Conservation (phyloP, 1,140 invertebrate species). For the Brachionus manjavacas region DNA sequence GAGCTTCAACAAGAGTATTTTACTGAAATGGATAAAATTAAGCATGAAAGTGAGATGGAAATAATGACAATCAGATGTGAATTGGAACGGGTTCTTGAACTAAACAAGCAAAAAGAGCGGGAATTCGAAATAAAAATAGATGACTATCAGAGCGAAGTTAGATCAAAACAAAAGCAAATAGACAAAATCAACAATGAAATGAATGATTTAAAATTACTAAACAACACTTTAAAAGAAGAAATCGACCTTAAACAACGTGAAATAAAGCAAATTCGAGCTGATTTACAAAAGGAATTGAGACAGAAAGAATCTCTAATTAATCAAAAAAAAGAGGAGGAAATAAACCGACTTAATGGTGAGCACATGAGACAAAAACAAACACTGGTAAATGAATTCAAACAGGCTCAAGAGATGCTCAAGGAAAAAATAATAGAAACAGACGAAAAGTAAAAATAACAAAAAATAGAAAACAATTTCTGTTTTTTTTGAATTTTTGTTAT, state of each 20-base stretch:
- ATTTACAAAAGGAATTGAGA: constrained; percentile 48
- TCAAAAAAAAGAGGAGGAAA: constrained; percentile 45
- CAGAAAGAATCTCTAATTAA: constrained; percentile 49
- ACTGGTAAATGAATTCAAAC: constrained; percentile 52
- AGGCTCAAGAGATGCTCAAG: constrained; percentile 55
- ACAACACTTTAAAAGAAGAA: constrained; percentile 33
- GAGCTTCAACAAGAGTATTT: constrained; percentile 48
- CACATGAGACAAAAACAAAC: constrained; percentile 50
- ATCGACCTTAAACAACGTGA: constrained; percentile 44
- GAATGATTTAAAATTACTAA: constrained; percentile 46
- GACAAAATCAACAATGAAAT: constrained; percentile 50
- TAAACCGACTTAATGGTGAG: constrained; percentile 49
- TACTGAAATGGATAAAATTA: constrained; percentile 47
- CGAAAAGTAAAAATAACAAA: constrained; percentile 48
- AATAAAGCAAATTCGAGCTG: constrained; percentile 50
- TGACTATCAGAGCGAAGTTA: constrained; percentile 52
- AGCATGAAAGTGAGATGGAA: constrained; percentile 47
- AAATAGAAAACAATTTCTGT: background rate
- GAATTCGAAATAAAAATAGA: constrained; percentile 50
- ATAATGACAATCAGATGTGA: constrained; percentile 52
- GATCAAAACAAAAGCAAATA: constrained; percentile 49
- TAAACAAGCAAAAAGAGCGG: constrained; percentile 55
- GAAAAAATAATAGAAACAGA: constrained; percentile 55
- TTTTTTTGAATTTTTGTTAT: background rate
- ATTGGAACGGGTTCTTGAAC: constrained; percentile 52